Percentiles rank a stretch among this genome's conserved stretches.
These are phyloP conservation scores for Parasteatoda lunata DNA, from an alignment of 2,888 invertebrate genomes.

Conservation along the genomic window DNA sequence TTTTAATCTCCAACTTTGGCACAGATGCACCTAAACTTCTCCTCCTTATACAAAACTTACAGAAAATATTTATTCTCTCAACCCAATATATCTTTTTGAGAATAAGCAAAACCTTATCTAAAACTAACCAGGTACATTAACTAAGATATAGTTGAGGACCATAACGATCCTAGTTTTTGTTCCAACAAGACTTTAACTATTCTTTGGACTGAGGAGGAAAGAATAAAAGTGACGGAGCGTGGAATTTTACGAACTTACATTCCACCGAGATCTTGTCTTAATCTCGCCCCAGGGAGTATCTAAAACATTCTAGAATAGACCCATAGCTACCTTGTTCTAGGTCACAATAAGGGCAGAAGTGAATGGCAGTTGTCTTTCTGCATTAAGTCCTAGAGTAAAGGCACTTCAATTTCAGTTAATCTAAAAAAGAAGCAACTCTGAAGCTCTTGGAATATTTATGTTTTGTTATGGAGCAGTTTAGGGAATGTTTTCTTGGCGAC, in stretches of 20 bases:
- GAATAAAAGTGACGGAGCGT: slow-evolving; percentile 15
- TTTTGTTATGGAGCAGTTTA: background rate
- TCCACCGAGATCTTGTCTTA: slow-evolving; percentile 15
- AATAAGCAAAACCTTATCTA: slow-evolving; percentile 21
- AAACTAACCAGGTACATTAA: slow-evolving; percentile 10
- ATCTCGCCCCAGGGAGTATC: slow-evolving; percentile 33
- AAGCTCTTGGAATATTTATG: background rate
- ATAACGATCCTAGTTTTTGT: background rate
- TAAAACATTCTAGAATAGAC: too few species aligned
- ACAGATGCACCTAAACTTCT: too few species aligned
- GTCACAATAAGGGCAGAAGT: background rate
- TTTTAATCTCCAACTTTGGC: too few species aligned
- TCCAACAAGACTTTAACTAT: slow-evolving; percentile 34
- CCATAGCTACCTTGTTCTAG: background rate
- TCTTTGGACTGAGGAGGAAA: background rate
- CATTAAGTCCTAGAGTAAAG: background rate
- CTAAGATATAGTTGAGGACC: background rate
- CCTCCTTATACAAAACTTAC: too few species aligned
- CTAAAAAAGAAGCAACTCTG: background rate
- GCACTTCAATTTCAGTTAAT: slow-evolving; percentile 5
- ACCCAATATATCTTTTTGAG: background rate
- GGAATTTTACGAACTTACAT: slow-evolving; percentile 42
- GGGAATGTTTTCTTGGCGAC: background rate
- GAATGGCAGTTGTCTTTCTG: background rate
- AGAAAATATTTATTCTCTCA: too few species aligned